Evolutionary conservation across 1,140 invertebrate species (phyloP), one percentile per base, ranked within the genome.

Genomic region (Brachionus koreanus): DNA sequence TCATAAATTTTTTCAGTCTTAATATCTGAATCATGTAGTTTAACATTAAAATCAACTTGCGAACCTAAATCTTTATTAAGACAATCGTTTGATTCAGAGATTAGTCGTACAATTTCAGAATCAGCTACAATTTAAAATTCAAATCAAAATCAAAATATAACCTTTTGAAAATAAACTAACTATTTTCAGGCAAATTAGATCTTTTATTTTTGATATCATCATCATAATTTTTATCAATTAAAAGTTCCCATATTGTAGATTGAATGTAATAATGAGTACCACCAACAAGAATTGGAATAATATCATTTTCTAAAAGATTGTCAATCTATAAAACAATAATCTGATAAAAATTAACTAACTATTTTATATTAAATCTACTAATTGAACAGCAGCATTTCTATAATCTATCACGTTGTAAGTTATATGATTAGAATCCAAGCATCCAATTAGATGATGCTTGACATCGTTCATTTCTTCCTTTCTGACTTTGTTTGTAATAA

Each of bases 221-320:
- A 16, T 74, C 42, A n/a, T 1, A 10, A 33, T 49, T 29, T 35
- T 72, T 82, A 9, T 82, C 79, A 13, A 65, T 67, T 49, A 82
- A 49, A n/a, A 82, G 37, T 33, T 82, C 63, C 79, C 79, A 82
- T 19, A 82, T 67, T 7, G 99, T 86, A 3, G 94, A 92, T 90
- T 99, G 98, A 84, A 99, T 96, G 87, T 99, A 99, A 89, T 99
- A 99, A 88, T 96, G 96, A 4, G 98, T 99, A 16, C 98, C 98
- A 43, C 98, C 98, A 10, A 98, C 97, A 76, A 99, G 90, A 81
- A 99, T 92, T 1, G 98, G 96, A 29, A 96, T 86, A 87, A 94
- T 96, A 23, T 91, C 89, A 83, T 90, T 87, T 52, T 88, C 83
- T 57, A 92, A 88, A 37, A 98, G 88, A 74, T 92, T 89, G 67